Conservation (phyloP, 2,888 invertebrate species). For the Caenorhabditis sulstoni region DNA sequence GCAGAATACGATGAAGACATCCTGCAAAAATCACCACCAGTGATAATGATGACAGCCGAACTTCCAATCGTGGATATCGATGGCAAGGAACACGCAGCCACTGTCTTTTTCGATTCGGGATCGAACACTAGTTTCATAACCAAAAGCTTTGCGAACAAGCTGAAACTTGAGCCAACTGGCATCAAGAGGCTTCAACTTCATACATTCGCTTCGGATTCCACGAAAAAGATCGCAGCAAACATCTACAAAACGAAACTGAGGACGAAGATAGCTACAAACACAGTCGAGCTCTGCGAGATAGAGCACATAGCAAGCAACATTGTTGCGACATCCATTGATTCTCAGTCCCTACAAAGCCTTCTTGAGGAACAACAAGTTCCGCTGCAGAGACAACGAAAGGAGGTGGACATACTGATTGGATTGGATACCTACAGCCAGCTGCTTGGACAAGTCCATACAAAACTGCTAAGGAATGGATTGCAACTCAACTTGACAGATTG, state of each 20-base stretch:
- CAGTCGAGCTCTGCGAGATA: background rate
- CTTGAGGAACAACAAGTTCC: background rate
- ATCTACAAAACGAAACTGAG: background rate
- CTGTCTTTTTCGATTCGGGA: conserved; percentile 34
- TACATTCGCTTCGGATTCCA: background rate
- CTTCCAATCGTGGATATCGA: background rate
- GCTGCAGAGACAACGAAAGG: background rate
- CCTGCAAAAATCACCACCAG: background rate
- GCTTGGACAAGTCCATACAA: conserved; percentile 10
- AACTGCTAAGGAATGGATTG: conserved; percentile 13
- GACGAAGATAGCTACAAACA: background rate
- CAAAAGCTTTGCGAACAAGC: background rate
- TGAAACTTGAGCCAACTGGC: background rate
- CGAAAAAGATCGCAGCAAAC: background rate
- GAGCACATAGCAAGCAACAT: conserved; percentile 3
- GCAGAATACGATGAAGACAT: too few relatives aligned
- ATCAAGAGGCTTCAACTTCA: background rate
- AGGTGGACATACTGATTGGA: conserved; percentile 22
- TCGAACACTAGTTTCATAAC: background rate
- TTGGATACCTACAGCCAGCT: conserved; percentile 11
- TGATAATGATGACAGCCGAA: conserved; percentile 22
- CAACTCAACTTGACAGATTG: conserved; percentile 8
- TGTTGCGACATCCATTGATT: background rate
- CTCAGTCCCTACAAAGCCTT: background rate
- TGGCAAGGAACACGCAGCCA: background rate